Percentiles rank a stretch among this genome's conserved stretches.
These are phyloP conservation scores for Drosophila orosa DNA, from an alignment of 1,140 invertebrate species.

Conservation along the genomic window DNA sequence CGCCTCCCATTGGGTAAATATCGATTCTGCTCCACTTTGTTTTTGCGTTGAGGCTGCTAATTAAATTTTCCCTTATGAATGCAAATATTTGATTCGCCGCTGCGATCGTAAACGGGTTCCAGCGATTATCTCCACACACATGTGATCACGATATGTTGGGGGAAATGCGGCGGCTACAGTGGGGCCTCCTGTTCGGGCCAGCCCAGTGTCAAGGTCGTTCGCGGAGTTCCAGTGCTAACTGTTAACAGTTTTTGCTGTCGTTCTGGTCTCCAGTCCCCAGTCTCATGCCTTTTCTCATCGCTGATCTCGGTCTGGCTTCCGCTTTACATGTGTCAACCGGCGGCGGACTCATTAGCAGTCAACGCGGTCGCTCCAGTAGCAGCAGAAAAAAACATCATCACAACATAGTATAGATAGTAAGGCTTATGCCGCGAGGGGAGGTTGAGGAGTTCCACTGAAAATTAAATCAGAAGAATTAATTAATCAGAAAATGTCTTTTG, in stretches of 20 bases:
- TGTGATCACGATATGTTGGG: slow-evolving; percentile 17
- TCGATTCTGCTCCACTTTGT: slow-evolving; percentile 37
- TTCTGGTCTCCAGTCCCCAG: background rate
- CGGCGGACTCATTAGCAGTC: slow-evolving; percentile 44
- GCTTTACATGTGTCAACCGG: slow-evolving; percentile 39
- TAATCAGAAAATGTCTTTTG: no score
- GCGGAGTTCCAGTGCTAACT: slow-evolving; percentile 53
- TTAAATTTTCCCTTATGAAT: slow-evolving; percentile 70
- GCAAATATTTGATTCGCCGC: slow-evolving; percentile 68
- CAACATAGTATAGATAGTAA: slow-evolving; percentile 32
- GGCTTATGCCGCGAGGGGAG: slow-evolving; percentile 22
- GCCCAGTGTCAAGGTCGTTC: slow-evolving; percentile 65
- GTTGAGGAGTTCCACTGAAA: background rate
- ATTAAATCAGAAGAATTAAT: no score
- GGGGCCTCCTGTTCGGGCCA: slow-evolving; percentile 29
- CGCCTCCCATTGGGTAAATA: slow-evolving; percentile 18
- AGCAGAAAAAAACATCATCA: slow-evolving; percentile 15
- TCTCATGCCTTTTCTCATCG: slow-evolving; percentile 16
- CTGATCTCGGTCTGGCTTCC: slow-evolving; percentile 47
- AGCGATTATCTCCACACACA: slow-evolving; percentile 41
- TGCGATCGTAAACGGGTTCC: slow-evolving; percentile 67
- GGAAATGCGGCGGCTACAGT: background rate
- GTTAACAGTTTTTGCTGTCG: slow-evolving; percentile 41
- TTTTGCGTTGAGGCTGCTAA: slow-evolving; percentile 51
- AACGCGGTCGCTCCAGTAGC: slow-evolving; percentile 32